A percentile compares a stretch with the other conserved stretches of the same genome.
These are phyloP conservation scores for Brienomyrus brachyistius DNA, from an alignment of 2,113 vertebrate species.

Conservation along the genomic window DNA sequence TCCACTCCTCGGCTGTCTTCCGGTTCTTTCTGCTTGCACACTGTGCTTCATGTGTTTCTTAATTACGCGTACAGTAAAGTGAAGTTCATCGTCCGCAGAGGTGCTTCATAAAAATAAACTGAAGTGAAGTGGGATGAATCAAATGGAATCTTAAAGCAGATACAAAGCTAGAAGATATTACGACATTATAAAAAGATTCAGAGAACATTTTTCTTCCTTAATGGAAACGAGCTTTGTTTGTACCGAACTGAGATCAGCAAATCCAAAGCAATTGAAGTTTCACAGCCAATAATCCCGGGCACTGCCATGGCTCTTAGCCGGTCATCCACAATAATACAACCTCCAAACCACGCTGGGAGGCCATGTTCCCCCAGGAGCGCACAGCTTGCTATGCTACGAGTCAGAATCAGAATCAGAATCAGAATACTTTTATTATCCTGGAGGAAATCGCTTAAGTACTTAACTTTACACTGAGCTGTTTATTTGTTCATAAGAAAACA, in stretches of 20 bases:
- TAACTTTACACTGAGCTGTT: neutral
- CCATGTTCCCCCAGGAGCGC: neutral
- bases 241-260: neutral
- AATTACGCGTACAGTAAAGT: neutral
- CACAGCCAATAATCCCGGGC: neutral
- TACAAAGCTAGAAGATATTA: neutral
- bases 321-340: neutral
- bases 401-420: neutral
- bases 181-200: neutral
- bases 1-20: neutral
- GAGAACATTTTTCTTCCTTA: neutral
- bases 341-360: neutral
- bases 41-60: neutral
- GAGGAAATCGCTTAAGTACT: neutral
- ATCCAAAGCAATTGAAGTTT: neutral
- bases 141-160: neutral
- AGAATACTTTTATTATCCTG: neutral
- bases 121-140: neutral
- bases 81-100: neutral
- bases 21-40: neutral
- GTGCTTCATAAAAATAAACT: neutral
- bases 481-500: neutral
- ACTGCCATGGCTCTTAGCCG: neutral
- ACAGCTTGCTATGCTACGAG: neutral
- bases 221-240: neutral